These are phyloP conservation scores for Petrocephalus zakoni DNA, from an alignment of 2,113 vertebrate genomes.

Conservation along the genomic window DNA sequence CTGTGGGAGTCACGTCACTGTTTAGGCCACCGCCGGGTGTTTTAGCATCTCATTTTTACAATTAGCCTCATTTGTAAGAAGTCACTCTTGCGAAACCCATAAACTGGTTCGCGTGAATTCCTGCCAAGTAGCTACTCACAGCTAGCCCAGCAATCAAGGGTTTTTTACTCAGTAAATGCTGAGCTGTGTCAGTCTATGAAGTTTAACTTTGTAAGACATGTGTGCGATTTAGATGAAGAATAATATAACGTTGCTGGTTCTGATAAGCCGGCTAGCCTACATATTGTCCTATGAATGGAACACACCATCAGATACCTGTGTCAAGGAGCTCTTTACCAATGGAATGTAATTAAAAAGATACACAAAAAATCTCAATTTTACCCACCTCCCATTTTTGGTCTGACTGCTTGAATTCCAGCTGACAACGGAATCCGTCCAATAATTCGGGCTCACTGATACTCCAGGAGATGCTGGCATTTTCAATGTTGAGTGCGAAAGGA, in stretches of 20 bases:
- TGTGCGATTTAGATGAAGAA: background rate
- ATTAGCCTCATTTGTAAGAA: background rate
- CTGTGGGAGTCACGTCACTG: background rate
- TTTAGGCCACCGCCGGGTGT: background rate
- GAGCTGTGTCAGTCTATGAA: background rate
- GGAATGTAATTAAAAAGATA: background rate
- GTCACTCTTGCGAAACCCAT: background rate
- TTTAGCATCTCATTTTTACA: background rate
- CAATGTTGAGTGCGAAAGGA: conserved; percentile 35
- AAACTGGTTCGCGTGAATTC: background rate
- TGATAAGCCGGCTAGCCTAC: background rate
- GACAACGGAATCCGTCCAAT: background rate
- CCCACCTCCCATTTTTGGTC: conserved; percentile 6
- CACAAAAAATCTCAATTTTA: background rate
- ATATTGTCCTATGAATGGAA: background rate
- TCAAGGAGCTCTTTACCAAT: background rate
- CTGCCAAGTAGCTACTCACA: background rate
- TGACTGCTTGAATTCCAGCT: background rate
- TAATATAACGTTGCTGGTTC: background rate
- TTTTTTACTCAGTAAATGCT: background rate
- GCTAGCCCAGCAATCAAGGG: background rate
- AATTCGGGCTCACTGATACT: accelerated
- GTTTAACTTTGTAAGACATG: background rate
- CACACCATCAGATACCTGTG: background rate
- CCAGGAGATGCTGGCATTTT: conserved; percentile 41